Conservation (phyloP, 2,113 vertebrate genomes). For the Melanotaenia duboulayi region DNA sequence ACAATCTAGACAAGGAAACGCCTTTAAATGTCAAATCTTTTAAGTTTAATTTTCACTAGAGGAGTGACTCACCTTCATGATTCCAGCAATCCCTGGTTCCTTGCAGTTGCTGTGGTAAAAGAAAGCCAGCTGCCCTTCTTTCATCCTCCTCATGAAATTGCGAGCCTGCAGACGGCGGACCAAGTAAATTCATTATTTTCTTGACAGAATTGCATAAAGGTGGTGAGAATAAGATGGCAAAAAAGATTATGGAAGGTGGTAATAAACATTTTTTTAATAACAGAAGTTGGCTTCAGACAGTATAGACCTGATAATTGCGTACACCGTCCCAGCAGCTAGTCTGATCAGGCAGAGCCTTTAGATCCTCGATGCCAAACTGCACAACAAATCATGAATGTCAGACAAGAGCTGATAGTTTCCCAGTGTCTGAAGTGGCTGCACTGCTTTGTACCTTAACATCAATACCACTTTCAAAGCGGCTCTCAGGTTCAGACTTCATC, state of each 20-base stretch:
- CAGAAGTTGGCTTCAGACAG: background rate
- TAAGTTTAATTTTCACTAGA: background rate
- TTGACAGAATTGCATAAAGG: background rate
- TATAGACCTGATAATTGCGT: constrained; percentile 97
- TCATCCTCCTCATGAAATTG: constrained; percentile 96
- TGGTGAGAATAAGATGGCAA: background rate
- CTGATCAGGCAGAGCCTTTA: constrained; percentile 89
- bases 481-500: constrained; percentile 98
- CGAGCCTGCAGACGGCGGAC: constrained; percentile 84
- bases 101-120: constrained; percentile 99
- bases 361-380: constrained; percentile 95
- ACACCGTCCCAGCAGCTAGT: constrained; percentile 95
- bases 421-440: background rate
- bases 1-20: constrained; percentile 84
- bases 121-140: constrained; percentile 89
- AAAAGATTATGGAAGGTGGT: too few species aligned
- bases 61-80: constrained; percentile 86
- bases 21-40: background rate
- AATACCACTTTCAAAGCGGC: constrained; percentile 91
- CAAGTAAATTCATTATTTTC: background rate
- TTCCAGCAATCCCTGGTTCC: constrained; percentile 90
- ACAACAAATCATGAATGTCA: constrained; percentile 31
- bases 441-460: constrained; percentile 89
- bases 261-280: too few species aligned
- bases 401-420: background rate